Evolutionary conservation across 2,113 vertebrate genomes (phyloP), one percentile per base, ranked within the genome.

Genomic region (Nipponia nippon): DNA sequence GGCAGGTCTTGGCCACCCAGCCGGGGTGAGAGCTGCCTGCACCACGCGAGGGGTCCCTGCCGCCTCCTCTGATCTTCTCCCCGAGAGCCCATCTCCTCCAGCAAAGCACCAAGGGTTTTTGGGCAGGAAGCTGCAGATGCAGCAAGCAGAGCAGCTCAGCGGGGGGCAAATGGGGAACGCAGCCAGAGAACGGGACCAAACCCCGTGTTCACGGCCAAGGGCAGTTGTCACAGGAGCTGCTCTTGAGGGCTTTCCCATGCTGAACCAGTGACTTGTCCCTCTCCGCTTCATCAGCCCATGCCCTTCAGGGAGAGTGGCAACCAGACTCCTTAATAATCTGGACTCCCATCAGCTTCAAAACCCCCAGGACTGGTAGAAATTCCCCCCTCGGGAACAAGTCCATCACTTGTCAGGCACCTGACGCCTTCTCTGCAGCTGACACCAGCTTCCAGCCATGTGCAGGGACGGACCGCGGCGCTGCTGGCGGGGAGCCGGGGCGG

Each of bases 341-440:
- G 18, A 42, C 19, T 69, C 16, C n/a, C 23, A 29, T 22, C 49
- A 59, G 26, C n/a, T 53, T 38, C 56, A 50, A 59, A 66, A 10
- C 34, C 6, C 14, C 13, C 63, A 32, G 16, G 16, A 42, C 34
- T 47, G 26, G 11, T 20, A 53, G 23, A 70, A 46, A 70, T 53
- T 20, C 4, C 9, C 20, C 9, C 18, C 7, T 59, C 19, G 13
- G 52, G 29, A 77, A 29, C 0, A 1, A 23, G 9, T 29, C 23
- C n/a, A 30, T 47, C 5, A 2, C 52, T 29, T 22, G 5, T 13
- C 44, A 79, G 61, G 58, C 38, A 3, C 25, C 44, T 5, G 3
- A 3, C 0, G 0, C 20, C 49, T 50, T 53, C 76, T 29, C 25
- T 30, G 50, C 2, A 3, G 36, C 36, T 22, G 4, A 12, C 30